Evolutionary conservation across 1,140 invertebrate genomes (phyloP).

Genomic region (Anastatus disparis): DNA sequence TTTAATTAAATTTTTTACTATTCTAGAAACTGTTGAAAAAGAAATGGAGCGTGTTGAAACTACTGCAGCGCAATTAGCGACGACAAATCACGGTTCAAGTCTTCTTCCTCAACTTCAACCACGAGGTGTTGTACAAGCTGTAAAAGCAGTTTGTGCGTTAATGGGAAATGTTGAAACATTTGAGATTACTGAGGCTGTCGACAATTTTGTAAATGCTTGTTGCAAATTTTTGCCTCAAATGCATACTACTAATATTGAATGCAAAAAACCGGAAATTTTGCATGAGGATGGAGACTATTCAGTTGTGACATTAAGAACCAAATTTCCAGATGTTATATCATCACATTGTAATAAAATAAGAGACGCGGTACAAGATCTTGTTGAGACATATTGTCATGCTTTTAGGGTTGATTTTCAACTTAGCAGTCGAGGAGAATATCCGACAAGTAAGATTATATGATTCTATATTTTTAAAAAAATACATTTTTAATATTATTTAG

Average conservation of each 20-base stretch:
- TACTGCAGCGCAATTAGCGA: conserved; percentile 69
- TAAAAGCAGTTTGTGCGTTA: conserved; percentile 90
- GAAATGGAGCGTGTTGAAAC: conserved; percentile 82
- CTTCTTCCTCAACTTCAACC: conserved; percentile 68
- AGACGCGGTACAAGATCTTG: conserved; percentile 78
- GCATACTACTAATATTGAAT: conserved; percentile 65
- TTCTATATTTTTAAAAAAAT: background rate
- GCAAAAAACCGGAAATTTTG: conserved; percentile 69
- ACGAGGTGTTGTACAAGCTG: conserved; percentile 82
- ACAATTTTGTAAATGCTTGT: conserved; percentile 76
- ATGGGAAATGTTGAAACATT: conserved; percentile 88
- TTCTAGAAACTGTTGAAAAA: conserved; percentile 80
- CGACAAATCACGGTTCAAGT: conserved; percentile 62
- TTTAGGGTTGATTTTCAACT: conserved; percentile 86
- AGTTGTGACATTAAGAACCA: conserved; percentile 69
- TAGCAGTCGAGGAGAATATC: conserved; percentile 59
- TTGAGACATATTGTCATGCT: conserved; percentile 84
- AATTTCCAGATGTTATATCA: conserved; percentile 70
- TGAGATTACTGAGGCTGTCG: conserved; percentile 81
- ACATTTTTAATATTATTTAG: background rate
- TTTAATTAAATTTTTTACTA: conserved; percentile 36
- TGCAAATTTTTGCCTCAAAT: conserved; percentile 63
- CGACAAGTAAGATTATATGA: conserved; percentile 55
- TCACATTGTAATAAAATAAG: conserved; percentile 76
- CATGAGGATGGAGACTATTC: conserved; percentile 73